A percentile compares a stretch with the other conserved stretches of the same genome.
Conservation (phyloP, 2,113 vertebrate species). For the Odocoileus hemionus region DNA sequence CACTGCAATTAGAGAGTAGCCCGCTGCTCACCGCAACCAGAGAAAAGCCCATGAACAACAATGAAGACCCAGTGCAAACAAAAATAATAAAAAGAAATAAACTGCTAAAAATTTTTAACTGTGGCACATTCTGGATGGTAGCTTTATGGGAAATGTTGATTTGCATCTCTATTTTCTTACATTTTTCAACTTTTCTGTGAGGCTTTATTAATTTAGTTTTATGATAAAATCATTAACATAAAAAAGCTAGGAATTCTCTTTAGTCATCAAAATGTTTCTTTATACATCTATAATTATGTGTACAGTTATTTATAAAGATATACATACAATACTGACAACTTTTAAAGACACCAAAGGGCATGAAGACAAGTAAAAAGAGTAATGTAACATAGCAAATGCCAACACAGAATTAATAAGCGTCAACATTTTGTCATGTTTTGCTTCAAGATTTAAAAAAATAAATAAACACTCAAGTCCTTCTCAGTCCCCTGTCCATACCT, state of each 20-base stretch:
- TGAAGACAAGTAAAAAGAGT: background rate
- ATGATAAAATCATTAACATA: background rate
- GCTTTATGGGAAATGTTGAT: background rate
- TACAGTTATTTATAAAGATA: background rate
- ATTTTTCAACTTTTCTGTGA: background rate
- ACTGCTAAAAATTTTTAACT: background rate
- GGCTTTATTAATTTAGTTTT: background rate
- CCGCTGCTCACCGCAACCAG: background rate
- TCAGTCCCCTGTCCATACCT: background rate
- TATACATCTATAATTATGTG: background rate
- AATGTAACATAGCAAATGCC: background rate
- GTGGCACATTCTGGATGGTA: background rate
- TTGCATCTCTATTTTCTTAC: background rate
- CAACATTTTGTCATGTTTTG: background rate
- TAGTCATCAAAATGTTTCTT: constrained; percentile 3
- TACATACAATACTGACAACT: background rate
- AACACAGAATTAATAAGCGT: background rate
- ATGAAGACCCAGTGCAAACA: background rate
- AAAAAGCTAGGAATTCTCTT: constrained; percentile 5
- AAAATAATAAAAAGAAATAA: background rate
- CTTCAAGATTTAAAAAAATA: background rate
- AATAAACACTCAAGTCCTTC: background rate
- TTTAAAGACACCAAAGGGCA: background rate
- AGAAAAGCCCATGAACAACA: background rate
- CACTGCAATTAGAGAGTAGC: background rate